These are phyloP conservation scores for Dermochelys coriacea DNA, from an alignment of 2,797 vertebrate species.

Conservation along the genomic window DNA sequence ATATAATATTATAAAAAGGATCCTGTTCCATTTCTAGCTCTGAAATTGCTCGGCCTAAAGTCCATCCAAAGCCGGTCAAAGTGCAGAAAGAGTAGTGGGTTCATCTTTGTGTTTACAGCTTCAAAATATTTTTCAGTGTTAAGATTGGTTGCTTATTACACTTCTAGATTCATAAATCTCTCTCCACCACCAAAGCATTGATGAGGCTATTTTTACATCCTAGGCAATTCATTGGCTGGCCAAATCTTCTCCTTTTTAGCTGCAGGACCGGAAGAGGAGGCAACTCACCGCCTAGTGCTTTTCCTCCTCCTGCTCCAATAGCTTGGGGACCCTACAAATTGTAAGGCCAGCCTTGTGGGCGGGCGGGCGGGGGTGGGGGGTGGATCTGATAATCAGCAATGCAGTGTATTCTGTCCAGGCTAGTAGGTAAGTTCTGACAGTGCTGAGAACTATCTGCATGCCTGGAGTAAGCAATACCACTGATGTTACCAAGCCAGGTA, in stretches of 20 bases:
- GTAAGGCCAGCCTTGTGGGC: not conserved
- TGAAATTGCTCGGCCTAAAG: conserved; percentile 67
- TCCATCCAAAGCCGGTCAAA: conserved; percentile 68
- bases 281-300: not conserved
- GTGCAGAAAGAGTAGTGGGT: conserved; percentile 68
- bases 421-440: not conserved
- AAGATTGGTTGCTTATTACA: conserved; percentile 52
- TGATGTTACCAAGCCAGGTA: conserved; percentile 33
- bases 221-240: conserved; percentile 25
- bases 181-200: conserved; percentile 61
- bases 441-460: not conserved
- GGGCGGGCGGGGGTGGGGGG: no score
- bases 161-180: conserved; percentile 64
- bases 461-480: not conserved
- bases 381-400: not conserved
- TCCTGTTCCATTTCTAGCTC: conserved; percentile 72
- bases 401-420: not conserved
- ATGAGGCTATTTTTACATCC: conserved; percentile 64
- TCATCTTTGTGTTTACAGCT: conserved; percentile 74
- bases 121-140: conserved; percentile 45
- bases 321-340: not conserved
- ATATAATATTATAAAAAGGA: conserved; percentile 55
- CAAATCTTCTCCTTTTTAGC: conserved; percentile 28
- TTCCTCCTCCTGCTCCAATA: not conserved
- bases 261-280: conserved; percentile 14